Evolutionary conservation across 2,888 invertebrate genomes (phyloP), one percentile per base, ranked within the genome.

Genomic region (Julus scandinavius): DNA sequence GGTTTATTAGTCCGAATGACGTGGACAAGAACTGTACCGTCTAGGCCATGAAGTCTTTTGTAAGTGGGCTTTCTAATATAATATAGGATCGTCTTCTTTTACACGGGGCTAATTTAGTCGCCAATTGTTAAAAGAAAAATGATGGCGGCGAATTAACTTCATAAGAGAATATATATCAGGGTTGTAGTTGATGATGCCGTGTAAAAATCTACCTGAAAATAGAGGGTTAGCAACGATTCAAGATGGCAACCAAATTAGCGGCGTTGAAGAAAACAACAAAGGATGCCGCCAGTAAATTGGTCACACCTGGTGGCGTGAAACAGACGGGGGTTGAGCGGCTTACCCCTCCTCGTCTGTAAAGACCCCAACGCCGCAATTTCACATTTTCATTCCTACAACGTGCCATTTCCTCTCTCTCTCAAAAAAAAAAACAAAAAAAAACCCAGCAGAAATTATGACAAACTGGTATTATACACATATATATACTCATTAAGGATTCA

Each of bases 21-120:
- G 50, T 50, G 13, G 50, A 91, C 91, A 91, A 91, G 84, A 88
- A 89, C 50, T 17, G 15, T 58, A 58, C 58, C 58, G 58, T 58
- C 58, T 58, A 58, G 58, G 17, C 13, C 58, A 5, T 29, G 29
- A 29, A 29, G 29, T 29, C 29, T 29, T 29, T 29, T 29, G 29
- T 29, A 29, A 29, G 29, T 29, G 29, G 29, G 29, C 29, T 29
- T 29, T 29, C 29, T 29, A 29, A 29, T 29, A 29, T 29, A 29
- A 29, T 29, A 29, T 29, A 29, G 29, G 29, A 29, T 29, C 29
- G 29, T 29, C 58, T 58, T 58, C 29, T 29, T 17, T 58, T 4
- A 17, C 58, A 15, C 58, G 58, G 58, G 58, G 11, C 58, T 58
- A 58, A 58, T 58, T 58, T 58, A 58, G 58, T 58, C 58, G 58